Base-by-base conservation (phyloP, 2,888 invertebrate species). In the Vesta saturnalis region DNA sequence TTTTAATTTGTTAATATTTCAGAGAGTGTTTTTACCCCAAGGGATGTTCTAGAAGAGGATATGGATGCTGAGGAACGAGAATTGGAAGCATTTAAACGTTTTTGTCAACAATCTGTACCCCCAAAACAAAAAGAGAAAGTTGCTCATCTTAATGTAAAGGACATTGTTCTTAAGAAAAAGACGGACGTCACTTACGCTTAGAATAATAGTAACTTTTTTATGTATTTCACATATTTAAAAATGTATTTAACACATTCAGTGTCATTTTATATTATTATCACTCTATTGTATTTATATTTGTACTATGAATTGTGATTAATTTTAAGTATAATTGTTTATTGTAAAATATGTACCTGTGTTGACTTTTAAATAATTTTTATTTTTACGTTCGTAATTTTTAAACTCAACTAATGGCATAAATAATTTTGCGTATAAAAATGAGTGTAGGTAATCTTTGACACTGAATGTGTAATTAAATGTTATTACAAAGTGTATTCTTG, bases 71-170 rank as follows among this genome's bases (percentile, higher is more conserved):
- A 91, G 39, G 94, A 94, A 78, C 85, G 92, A 1, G 95, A 95
- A 81, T 86, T 94, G 72, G 95, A 95, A 80, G 92, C 93, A 1
- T 94, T 95, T 85, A 95, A 96, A 83, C 89, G 94, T 16, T 94
- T 94, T 84, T 94, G 94, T 75, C 91, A 92, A 79, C 93, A 93
- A 82, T 94, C 94, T 72, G 91, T 94, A 72, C 92, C 93, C 60
- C 90, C 91, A 0, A 90, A 91, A 72, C 88, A 91, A 75, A 92
- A 93, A 80, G 92, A 92, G 72, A 92, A 92, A 83, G 91, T 92
- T 77, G 82, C 83, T 80, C 91, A 92, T 82, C 87, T 94, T 77
- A 93, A 94, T 85, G 87, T 94, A 77, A 92, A 93, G 83, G 93
- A 94, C 81, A 90, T 92, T 78, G 87, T 92, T 73, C 85, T 90